Evolutionary conservation across 2,888 invertebrate genomes (phyloP), one percentile per base, ranked within the genome.

Genomic region (Odontomyia ornata): DNA sequence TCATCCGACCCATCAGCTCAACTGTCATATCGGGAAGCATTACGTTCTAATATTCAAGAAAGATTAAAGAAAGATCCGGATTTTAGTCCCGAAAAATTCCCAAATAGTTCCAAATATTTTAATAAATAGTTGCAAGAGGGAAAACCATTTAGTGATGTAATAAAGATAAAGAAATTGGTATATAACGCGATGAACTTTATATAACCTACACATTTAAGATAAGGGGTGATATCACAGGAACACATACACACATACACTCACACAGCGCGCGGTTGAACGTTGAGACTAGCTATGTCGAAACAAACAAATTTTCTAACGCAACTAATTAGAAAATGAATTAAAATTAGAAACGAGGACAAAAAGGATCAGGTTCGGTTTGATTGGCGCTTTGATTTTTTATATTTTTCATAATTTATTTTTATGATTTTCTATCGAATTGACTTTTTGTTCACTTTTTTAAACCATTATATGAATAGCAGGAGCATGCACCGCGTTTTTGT

Each of bases 101-200:
- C 87, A 80, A 85, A 85, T 79, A 84, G 85, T 78, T 82, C 85
- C 80, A 86, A 86, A 81, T 86, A 85, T 80, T 82, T 85, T 77
- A 79, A 78, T 76, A 79, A 79, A 77, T 79, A 79, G 47, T 69
- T 25, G 47, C 4, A 27, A 11, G 25, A n/a, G 36, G 65, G 27
- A 28, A 52, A 52, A 4, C 36, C n/a, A 23, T 1, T 21, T 9
- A 23, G 21, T 9, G 28, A 13, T 25, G 62, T 15, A 28, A 62
- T 62, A 62, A 28, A 4, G 52, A 52, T 18, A n/a, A 18, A 52
- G n/a, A 15, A 52, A 36, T 36, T 3, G 5, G 9, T 5, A 36
- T 36, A 9, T 36, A 36, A 36, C 36, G 36, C 36, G 36, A 9
- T 5, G 9, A 36, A 36, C 36, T 36, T 36, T 36, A 36, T 36